Evolutionary conservation across 2,888 invertebrate genomes (phyloP), one percentile per base, ranked within the genome.

Genomic region (Cosmopolites sordidus): DNA sequence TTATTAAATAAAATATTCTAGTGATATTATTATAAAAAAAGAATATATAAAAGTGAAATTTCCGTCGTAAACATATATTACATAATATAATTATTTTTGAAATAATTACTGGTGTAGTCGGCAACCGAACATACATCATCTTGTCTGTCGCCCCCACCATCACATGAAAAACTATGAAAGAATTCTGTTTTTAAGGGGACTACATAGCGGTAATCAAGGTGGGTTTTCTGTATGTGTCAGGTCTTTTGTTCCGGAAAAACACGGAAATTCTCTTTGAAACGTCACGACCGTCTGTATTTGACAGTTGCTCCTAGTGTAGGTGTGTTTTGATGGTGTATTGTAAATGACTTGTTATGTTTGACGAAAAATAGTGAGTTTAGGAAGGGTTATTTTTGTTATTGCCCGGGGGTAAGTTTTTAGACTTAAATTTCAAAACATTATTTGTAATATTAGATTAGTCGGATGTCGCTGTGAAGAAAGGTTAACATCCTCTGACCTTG

Each of bases 241-340:
- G 18, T 18, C 18, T 18, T 30, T 43, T 29, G 33, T 22, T 33
- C 38, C 22, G 22, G 44, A 37, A 45, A 45, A 38, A 37, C 17
- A 12, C 12, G 33, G 16, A 44, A 33, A 45, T 45, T 44, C 30
- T 16, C 30, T 30, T 17, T 43, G 17, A 45, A 37, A 45, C 38
- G 37, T 45, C 45, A 44, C 17, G 30, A 44, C 22, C 37, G 14
- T 14, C 33, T 38, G n/a, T 47, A 22, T 46, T 47, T 47, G 47
- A 47, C 47, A 47, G 47, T 47, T 47, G 33, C 8, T 16, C 47
- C n/a, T 47, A 15, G 11, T 33, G 47, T 47, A 47, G 47, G 47
- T 47, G 47, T 47, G 47, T 47, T 18, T 37, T 14, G 17, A 22
- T 47, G 47, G 47, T 47, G 47, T 38, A 12, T 33, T 11, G 33